Evolutionary conservation across 2,113 vertebrate species (phyloP), one percentile per base, ranked within the genome.

Genomic region (Haemorhous mexicanus): DNA sequence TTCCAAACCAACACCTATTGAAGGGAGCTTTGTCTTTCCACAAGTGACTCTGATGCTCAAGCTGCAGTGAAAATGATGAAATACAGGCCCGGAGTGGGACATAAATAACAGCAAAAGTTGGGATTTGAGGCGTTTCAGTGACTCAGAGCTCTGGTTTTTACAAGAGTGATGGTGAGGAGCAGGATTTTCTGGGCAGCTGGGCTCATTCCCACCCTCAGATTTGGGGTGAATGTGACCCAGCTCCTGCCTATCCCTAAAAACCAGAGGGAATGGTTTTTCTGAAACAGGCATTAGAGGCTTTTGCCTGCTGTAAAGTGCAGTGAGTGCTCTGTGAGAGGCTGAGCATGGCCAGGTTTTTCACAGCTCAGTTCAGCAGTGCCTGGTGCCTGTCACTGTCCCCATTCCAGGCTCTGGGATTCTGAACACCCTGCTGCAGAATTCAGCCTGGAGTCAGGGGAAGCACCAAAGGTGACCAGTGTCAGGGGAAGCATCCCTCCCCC

Each of bases 131-230:
- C 0, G 0, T 23, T 32, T 1, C 4, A 16, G 78, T 20, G 35
- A 24, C 55, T 35, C 50, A 28, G 83, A 52, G 68, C 72, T 22
- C 23, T 28, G 56, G 2, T 14, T 61, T 27, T 39, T 27, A 32
- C 1, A 5, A 15, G 64, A 15, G 7, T 2, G 28, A 17, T 47
- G 47, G 16, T 6, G 58, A 20, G 20, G 47, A 56, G 68, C 80
- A 66, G 30, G 10, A 16, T 20, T 22, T 11, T 9, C 64, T 11
- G 44, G 32, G 55, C 28, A 68, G 33, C 4, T 20, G 2, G 19
- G 28, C 44, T 2, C 1, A 0, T 46, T 74, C 59, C 58, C 67
- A 39, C 27, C 37, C n/a, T 16, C 39, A 11, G 16, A 0, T 2
- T 3, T 28, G 43, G 44, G 33, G 8, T 33, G 53, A 13, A 32